phyloP scores from a whole-genome alignment of 2,888 invertebrate genomes.

The Tetanocera ferruginea region DNA sequence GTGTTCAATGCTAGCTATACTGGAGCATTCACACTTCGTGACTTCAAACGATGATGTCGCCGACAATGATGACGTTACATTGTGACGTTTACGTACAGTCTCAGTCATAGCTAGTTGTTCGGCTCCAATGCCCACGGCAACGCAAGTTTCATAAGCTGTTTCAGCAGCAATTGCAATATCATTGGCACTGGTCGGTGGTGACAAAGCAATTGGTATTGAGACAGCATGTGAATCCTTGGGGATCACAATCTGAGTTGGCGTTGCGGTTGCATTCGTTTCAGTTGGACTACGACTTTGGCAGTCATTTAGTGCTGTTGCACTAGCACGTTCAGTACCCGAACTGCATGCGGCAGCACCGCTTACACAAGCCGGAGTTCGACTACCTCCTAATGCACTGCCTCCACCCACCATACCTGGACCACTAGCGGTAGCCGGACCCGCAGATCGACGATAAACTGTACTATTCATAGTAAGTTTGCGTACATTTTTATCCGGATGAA shows the following conservation, averaged over 20 bases:
- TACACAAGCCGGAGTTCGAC: not conserved
- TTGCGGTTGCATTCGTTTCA: not conserved
- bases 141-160: not conserved
- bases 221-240: not conserved
- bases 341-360: not conserved
- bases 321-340: not conserved
- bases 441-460: constrained; percentile 63
- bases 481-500: constrained; percentile 85
- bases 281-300: constrained; percentile 7
- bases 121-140: not conserved
- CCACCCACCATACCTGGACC: not conserved
- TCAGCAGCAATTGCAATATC: not conserved
- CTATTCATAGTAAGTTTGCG: constrained; percentile 70
- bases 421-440: constrained; percentile 51
- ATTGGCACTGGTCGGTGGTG: not conserved
- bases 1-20: not conserved
- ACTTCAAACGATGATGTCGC: not conserved
- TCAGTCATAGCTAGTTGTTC: constrained; percentile 16
- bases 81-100: constrained; percentile 22
- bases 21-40: not conserved
- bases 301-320: not conserved
- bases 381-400: constrained; percentile 46
- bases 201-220: not conserved
- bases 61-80: not conserved
- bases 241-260: not conserved